Base-by-base conservation (phyloP, 2,797 vertebrate species). In the Sebastes dallii region DNA sequence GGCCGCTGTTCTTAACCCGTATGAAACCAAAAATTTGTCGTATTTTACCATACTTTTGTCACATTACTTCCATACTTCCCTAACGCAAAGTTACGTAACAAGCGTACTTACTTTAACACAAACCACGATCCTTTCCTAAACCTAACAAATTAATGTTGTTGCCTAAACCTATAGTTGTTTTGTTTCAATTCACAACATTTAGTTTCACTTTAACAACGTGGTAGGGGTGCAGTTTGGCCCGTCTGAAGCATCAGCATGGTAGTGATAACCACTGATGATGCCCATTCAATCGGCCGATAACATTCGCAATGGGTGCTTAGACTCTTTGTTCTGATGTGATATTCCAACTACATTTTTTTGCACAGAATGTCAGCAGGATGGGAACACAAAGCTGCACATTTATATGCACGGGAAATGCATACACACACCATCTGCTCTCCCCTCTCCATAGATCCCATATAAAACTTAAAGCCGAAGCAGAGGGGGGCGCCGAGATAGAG, bases 401-500 rank as follows among this genome's bases (percentile, higher is more conserved):
- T 39, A 34, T 61, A 64, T 77, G 11, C 61, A 24, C 4, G 20
- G 20, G 29, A 34, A 76, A 54, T 25, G 1, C 32, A 14, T n/a
- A 64, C 32, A 60, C 4, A 73, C 34, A 39, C 59, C 60, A 39
- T 81, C 80, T 71, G 69, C 80, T 78, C 62, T 60, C 7, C 42
- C 36, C 52, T 16, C 12, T 81, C 68, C 68, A 79, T 55, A 84
- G 81, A 76, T 69, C 67, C 56, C 42, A 32, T 68, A 77, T 74
- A 30, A 72, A 85, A 86, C 85, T 88, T 84, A 22, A 83, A 80
- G 73, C 82, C 25, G 3, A 30, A 79, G 83, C 76, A 64, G 56
- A 86, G 58, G 50, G 42, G 67, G 80, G 27, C 9, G 8, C 64
- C 3, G 66, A 84, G 68, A 85, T 68, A n/a, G 73, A 76, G 66